A percentile compares a stretch with the other conserved stretches of the same genome.
These are phyloP conservation scores for Drosophila ohnishii DNA, from an alignment of 1,140 invertebrate genomes.

Conservation along the genomic window DNA sequence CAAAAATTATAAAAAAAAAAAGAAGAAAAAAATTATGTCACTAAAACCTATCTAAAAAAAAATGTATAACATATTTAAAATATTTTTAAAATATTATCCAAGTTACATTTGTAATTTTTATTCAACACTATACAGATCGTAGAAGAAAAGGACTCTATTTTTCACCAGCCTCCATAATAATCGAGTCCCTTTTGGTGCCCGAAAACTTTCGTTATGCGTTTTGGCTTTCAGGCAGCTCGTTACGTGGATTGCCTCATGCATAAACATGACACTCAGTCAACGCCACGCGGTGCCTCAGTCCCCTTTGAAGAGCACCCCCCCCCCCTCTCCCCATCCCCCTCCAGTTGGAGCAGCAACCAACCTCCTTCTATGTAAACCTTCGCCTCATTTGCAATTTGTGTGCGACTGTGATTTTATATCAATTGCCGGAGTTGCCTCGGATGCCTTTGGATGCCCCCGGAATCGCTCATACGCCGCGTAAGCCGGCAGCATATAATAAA, in stretches of 20 bases:
- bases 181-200: neutral
- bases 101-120: too few relatives aligned
- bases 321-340: neutral
- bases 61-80: too few relatives aligned
- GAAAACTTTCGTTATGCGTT: slow-evolving; percentile 29
- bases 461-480: slow-evolving; percentile 47
- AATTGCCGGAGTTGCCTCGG: slow-evolving; percentile 44
- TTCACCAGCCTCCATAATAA: neutral
- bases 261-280: slow-evolving; percentile 75
- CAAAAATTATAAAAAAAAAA: too few relatives aligned
- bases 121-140: too few relatives aligned
- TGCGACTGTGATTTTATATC: slow-evolving; percentile 75
- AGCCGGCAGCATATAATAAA: slow-evolving; percentile 39
- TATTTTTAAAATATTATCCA: too few relatives aligned
- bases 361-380: neutral
- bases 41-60: too few relatives aligned
- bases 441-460: neutral
- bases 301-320: neutral
- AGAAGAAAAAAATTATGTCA: too few relatives aligned
- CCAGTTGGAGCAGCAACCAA: too few relatives aligned
- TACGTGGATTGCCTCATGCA: slow-evolving; percentile 63
- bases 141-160: neutral
- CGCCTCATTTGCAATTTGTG: slow-evolving; percentile 57
- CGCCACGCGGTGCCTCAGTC: slow-evolving; percentile 16
- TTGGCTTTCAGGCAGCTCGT: slow-evolving; percentile 47